Conservation (phyloP, 2,113 vertebrate species). For the Andinoacara biseriatus region DNA sequence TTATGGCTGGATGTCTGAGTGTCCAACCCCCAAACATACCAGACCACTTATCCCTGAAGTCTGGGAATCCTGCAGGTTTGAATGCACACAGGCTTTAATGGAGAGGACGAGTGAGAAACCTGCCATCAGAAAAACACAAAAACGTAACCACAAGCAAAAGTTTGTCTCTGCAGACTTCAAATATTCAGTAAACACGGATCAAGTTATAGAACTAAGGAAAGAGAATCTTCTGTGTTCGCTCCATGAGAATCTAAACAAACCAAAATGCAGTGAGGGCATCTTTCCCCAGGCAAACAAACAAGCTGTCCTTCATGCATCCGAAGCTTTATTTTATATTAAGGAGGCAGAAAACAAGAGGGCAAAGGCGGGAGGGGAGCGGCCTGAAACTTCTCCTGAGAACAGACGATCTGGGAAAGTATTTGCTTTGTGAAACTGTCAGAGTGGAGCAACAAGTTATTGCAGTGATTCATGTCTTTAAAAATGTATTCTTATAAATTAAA, state of each 20-base stretch:
- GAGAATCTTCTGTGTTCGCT: not conserved
- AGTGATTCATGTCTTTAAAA: not conserved
- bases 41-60: not conserved
- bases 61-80: conserved; percentile 1
- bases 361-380: not conserved
- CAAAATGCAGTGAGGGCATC: not conserved
- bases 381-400: not conserved
- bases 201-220: not conserved
- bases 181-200: not conserved
- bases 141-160: not conserved
- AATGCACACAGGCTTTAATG: not conserved
- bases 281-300: not conserved
- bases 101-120: not conserved
- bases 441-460: not conserved
- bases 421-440: not conserved
- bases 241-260: not conserved
- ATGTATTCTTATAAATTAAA: not conserved
- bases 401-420: not conserved
- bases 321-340: not conserved
- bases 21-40: not conserved
- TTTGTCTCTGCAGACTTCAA: not conserved
- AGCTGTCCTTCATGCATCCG: not conserved
- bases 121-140: not conserved
- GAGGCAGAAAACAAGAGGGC: not conserved
- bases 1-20: not conserved